Evolutionary conservation across 2,888 invertebrate species (phyloP), one percentile per base, ranked within the genome.

Genomic region (Osmoderma eremita): DNA sequence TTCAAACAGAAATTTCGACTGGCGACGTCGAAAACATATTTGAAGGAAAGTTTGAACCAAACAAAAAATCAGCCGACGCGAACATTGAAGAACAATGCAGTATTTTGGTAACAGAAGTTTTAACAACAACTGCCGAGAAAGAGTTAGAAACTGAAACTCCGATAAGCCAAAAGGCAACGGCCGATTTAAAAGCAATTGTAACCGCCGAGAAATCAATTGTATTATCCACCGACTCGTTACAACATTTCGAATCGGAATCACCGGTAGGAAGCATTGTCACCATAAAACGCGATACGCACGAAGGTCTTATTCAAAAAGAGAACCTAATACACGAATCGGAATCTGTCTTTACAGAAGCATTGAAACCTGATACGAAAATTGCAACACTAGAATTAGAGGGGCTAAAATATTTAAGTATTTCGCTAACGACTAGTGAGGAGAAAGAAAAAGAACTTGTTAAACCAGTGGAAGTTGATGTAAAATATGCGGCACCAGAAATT

Each of bases 11-110:
- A 76, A 77, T 82, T 42, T 76, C 76, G 0, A 69, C 78, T 20
- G 81, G 81, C 17, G 86, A 87, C 72, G 83, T 81, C 66, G 85
- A 87, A 78, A 79, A 83, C 12, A 75, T 78, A 65, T 81, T 85
- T 68, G 74, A 75, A 20, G 78, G 76, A 45, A 80, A 80, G 24
- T 72, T 82, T 1, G 81, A 82, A 76, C 85, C 86, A 12, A 86
- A 83, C 58, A 82, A 78, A 50, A 89, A 88, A 75, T 81, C 73
- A 15, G 85, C 86, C n/a, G 80, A 85, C 50, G 75, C 84, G 49
- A 85, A 77, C 64, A 85, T 85, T 78, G 85, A 83, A 79, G 86
- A 83, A 82, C 84, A 81, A 76, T 84, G 87, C 79, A 79, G 87
- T 70, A 71, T 91, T 54, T 85, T 85, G 72, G 58, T 73, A 67